Evolutionary conservation across 2,113 vertebrate genomes (phyloP).

Genomic region (Bubo scandiacus): DNA sequence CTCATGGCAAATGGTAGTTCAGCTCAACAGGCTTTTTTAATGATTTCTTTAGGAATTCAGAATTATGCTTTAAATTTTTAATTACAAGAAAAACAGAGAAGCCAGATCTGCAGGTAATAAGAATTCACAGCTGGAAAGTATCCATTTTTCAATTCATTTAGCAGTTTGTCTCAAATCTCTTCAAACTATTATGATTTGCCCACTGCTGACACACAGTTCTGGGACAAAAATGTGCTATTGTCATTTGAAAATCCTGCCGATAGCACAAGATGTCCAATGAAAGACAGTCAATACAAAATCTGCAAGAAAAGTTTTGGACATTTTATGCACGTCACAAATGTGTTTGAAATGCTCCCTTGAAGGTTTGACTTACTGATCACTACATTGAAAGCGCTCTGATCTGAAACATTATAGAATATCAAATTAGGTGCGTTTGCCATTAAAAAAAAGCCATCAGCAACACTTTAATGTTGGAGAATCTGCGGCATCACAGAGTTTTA

Average conservation of each 20-base stretch:
- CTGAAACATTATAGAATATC: not conserved
- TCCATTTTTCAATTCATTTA: not conserved
- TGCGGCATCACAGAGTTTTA: not conserved
- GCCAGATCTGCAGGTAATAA: not conserved
- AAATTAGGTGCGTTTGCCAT: not conserved
- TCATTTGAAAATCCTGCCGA: not conserved
- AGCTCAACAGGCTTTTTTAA: constrained; percentile 6
- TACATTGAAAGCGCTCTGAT: not conserved
- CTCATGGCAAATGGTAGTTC: not conserved
- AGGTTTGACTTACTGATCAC: not conserved
- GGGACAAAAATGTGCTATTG: not conserved
- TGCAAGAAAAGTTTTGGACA: not conserved
- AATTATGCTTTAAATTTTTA: constrained; percentile 26
- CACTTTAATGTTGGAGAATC: not conserved
- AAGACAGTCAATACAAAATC: not conserved
- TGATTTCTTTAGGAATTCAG: not conserved
- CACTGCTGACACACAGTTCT: not conserved
- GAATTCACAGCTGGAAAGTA: not conserved
- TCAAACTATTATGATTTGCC: not conserved
- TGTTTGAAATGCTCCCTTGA: not conserved
- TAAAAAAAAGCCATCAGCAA: not conserved
- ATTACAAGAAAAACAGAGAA: constrained; percentile 16
- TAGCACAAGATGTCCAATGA: not conserved
- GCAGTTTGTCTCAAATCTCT: not conserved
- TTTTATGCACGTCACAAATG: not conserved